Percentiles rank a stretch among this genome's conserved stretches.
Evolutionary conservation across 2,888 invertebrate genomes (phyloP).

Genomic region (Disparrhopalites patrizii): DNA sequence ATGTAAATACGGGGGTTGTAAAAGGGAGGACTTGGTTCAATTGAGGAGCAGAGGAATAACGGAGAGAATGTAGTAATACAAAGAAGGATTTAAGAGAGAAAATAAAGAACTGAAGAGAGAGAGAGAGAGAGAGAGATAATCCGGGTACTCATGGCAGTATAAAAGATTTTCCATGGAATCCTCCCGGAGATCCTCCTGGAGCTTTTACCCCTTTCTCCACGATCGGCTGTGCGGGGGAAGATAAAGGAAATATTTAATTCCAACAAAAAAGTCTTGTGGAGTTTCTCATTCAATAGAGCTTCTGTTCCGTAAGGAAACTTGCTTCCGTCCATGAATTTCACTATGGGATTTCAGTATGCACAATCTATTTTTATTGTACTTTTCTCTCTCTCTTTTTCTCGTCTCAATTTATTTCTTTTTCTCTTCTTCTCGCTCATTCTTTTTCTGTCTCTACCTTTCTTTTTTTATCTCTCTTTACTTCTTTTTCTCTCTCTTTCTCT

Average conservation of each 20-base stretch:
- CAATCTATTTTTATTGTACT: too few relatives aligned
- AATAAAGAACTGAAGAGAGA: not conserved
- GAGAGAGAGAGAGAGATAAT: not conserved
- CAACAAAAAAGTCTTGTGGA: conserved; percentile 5
- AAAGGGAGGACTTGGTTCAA: not conserved
- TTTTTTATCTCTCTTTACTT: too few relatives aligned
- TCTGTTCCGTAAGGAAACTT: too few relatives aligned
- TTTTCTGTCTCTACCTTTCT: too few relatives aligned
- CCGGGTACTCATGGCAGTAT: not conserved
- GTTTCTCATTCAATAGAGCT: conserved; percentile 23
- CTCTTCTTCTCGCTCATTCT: too few relatives aligned
- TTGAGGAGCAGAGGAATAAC: too few relatives aligned
- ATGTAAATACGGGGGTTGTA: not conserved
- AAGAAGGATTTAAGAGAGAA: too few relatives aligned
- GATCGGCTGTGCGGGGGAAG: conserved; percentile 5
- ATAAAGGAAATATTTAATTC: conserved; percentile 29
- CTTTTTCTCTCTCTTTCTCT: too few relatives aligned
- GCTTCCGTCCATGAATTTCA: too few relatives aligned
- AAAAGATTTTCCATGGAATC: conserved; percentile 17
- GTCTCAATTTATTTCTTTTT: too few relatives aligned
- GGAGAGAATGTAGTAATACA: too few relatives aligned
- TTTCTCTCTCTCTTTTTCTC: too few relatives aligned
- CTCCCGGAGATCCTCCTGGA: conserved; percentile 11
- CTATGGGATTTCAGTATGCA: not conserved
- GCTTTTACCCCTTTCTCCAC: conserved; percentile 11